Evolutionary conservation across 2,113 vertebrate genomes (phyloP), one percentile per base, ranked within the genome.

Genomic region (Plotosus lineatus): DNA sequence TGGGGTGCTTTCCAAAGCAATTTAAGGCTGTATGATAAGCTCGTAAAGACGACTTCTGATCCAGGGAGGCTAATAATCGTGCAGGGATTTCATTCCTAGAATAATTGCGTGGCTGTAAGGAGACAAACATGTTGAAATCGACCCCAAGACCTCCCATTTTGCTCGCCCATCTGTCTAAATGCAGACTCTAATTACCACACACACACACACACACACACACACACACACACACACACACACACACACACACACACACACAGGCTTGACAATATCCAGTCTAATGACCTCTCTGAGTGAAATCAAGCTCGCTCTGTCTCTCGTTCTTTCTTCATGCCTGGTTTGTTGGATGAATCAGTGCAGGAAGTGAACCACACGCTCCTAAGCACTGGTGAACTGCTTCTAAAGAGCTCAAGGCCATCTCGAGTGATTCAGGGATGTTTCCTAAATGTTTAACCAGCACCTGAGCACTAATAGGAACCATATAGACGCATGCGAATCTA

Each of bases 391-490:
- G 87, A 88, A 88, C 84, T 77, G 83, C 79, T 77, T 74, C 74
- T 53, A 76, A 84, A 87, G 88, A 85, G 87, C 88, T 80, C 74
- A 51, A 78, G 80, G 83, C 90, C 89, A 92, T 90, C 88, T 76
- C 12, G 61, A 21, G 71, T 86, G 87, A 90, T 90, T 92, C 84
- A 48, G 86, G 85, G 73, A 68, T 12, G 23, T 85, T 89, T 78
- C 23, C 80, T 79, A 90, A 86, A 88, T 87, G 79, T 86, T 88
- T 85, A 90, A 88, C 83, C 81, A 63, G 60, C 65, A 60, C 79
- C 61, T 86, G 72, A 73, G 77, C 44, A 66, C 40, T 94, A 92
- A 93, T 91, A 56, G 88, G 87, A 92, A 93, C 86, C 90, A 92
- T 36, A 79, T 46, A 44, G 75, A 86, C 82, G 75, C 75, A 68